Base-by-base conservation (phyloP, 1,140 invertebrate genomes). In the Drosophila watanabei region DNA sequence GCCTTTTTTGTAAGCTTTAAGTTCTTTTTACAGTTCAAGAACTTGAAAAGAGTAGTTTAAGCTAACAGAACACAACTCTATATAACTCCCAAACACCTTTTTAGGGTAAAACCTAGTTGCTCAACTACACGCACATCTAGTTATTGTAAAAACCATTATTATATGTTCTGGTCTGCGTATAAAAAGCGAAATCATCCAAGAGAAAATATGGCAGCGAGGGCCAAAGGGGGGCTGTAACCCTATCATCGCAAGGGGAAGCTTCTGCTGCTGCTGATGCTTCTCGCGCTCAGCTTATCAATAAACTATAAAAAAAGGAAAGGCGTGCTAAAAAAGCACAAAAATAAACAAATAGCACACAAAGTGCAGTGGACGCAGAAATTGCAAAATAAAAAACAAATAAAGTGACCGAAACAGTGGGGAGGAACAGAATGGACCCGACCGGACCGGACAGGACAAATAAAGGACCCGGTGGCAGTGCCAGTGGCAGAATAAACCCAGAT, bases 341-440 rank as follows among this genome's bases (percentile, higher is more conserved):
- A 56, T 59, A 81, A 45, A 49, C 62, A 86, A 82, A 84, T 68
- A 79, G 79, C 56, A 79, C 69, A 69, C 70, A 90, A 89, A 89
- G 86, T 89, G 85, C 85, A 89, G 65, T 89, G 85, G 70, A 89
- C 85, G 85, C 75, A 90, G 51, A 89, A 89, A 89, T 89, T 84
- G 84, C 80, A 71, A 80, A 85, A 84, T 75, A 81, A 88, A 84
- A 84, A 82, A 56, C 68, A 79, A 87, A 88, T 83, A 88, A 87
- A 87, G 71, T 80, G 63, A 64, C 70, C 80, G 45, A 70, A 49
- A 59, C 65, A 71, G 43, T 62, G 60, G 75, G 45, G 41, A 33
- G 46, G 63, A 54, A 60, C 14, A 30, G 52, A n/a, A n/a, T n/a
- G n/a, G n/a, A n/a, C n/a, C n/a, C n/a, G n/a, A 77, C 72, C 8